Percentiles rank a stretch among this genome's conserved stretches.
Evolutionary conservation across 2,113 vertebrate genomes (phyloP).

Genomic region (Peromyscus maniculatus): DNA sequence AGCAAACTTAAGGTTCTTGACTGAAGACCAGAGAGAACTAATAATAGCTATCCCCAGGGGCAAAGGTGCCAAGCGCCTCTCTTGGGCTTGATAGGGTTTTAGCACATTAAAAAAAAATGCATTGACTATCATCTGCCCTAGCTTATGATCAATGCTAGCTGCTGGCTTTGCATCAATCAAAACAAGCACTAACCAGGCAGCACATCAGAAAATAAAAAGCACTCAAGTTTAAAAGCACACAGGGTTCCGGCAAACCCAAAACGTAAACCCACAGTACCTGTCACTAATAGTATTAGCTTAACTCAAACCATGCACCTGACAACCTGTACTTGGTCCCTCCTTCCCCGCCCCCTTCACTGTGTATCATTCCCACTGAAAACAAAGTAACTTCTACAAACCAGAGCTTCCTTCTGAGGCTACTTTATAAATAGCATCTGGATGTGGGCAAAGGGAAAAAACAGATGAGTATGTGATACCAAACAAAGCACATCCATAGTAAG

Average conservation of each 20-base stretch:
- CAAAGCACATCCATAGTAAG: slow-evolving; percentile 50
- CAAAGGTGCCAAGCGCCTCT: background rate
- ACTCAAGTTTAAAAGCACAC: slow-evolving; percentile 31
- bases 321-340: background rate
- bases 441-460: slow-evolving; percentile 1
- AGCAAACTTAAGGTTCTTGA: background rate
- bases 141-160: slow-evolving; percentile 4
- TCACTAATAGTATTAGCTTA: background rate
- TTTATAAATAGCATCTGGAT: slow-evolving; percentile 39
- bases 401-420: slow-evolving; percentile 32
- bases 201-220: slow-evolving; percentile 14
- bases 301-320: background rate
- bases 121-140: background rate
- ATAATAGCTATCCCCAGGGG: background rate
- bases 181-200: background rate
- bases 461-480: slow-evolving; percentile 45
- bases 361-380: slow-evolving; percentile 21
- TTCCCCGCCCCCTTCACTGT: background rate
- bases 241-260: background rate
- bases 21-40: background rate
- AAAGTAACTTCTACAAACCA: slow-evolving; percentile 52
- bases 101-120: background rate
- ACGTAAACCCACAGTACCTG: background rate
- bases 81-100: background rate
- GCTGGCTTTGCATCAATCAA: slow-evolving; percentile 19